phyloP scores from a whole-genome alignment of 23 tunicate species.

The Aplidium turbinatum region DNA sequence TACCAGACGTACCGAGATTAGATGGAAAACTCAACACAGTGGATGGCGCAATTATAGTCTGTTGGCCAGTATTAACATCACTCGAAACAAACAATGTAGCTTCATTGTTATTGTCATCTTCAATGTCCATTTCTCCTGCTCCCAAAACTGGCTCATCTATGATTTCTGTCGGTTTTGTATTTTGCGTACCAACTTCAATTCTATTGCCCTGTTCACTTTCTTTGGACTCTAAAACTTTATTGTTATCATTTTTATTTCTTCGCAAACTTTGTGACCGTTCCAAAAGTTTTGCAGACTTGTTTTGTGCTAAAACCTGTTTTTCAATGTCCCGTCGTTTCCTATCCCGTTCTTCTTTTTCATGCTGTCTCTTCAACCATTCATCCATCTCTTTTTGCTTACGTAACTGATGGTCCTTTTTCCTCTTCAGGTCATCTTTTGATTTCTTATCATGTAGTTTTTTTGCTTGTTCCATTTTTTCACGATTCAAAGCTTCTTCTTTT shows the following conservation, averaged over 20 bases:
- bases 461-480: constrained; percentile 50
- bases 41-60: not conserved
- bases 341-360: constrained; percentile 58
- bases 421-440: constrained; percentile 24
- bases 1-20: constrained; percentile 27
- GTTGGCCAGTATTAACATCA: not conserved
- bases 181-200: constrained; percentile 10
- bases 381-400: constrained; percentile 76
- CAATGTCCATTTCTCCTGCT: constrained; percentile 78
- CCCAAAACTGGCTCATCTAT: constrained; percentile 32
- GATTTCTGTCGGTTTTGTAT: not conserved
- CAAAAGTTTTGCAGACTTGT: constrained; percentile 31
- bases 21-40: not conserved
- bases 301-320: constrained; percentile 25
- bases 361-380: constrained; percentile 68
- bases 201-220: constrained; percentile 14
- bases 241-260: too few species aligned
- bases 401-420: constrained; percentile 33
- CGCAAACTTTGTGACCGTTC: not conserved
- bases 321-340: constrained; percentile 36
- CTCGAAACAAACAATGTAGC: not conserved
- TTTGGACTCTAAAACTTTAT: constrained; percentile 5
- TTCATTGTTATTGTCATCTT: constrained; percentile 41
- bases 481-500: constrained; percentile 64
- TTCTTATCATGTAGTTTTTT: constrained; percentile 48